A percentile compares a stretch with the other conserved stretches of the same genome.
Conservation (phyloP, 2,797 vertebrate species). For the Cebuella pygmaea region DNA sequence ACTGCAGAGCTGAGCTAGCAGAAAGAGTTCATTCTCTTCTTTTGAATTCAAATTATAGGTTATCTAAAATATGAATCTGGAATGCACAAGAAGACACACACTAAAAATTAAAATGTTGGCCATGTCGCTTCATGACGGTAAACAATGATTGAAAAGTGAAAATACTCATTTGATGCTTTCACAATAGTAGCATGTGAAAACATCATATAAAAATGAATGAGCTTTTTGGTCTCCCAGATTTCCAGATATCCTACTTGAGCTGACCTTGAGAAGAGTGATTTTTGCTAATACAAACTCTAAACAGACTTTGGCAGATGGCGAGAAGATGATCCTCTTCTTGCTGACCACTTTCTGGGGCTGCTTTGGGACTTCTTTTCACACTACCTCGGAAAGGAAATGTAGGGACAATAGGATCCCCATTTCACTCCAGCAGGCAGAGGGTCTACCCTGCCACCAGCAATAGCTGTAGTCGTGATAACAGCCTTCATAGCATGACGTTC, state of each 20-base stretch:
- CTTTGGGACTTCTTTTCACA: not conserved
- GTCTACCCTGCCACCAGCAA: not conserved
- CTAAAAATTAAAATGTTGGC: conserved; percentile 26
- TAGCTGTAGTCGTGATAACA: not conserved
- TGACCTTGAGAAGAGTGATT: not conserved
- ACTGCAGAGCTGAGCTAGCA: not conserved
- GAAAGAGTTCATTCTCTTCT: not conserved
- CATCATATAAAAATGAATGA: not conserved
- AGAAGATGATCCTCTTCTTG: not conserved
- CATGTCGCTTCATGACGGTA: not conserved
- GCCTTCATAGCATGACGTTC: not conserved
- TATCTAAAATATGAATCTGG: not conserved
- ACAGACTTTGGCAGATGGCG: not conserved
- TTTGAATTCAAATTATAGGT: conserved; percentile 38
- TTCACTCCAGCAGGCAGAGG: not conserved
- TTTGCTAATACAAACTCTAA: not conserved
- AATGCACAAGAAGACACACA: not conserved
- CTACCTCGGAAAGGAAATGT: not conserved
- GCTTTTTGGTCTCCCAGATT: not conserved
- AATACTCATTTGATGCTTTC: conserved; percentile 27
- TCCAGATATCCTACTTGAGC: not conserved
- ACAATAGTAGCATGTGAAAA: not conserved
- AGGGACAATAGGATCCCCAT: not conserved
- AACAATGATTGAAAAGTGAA: conserved; percentile 48
- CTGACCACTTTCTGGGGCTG: not conserved